phyloP scores from a whole-genome alignment of 2,113 vertebrate species.

The human (Homo sapiens) region DNA sequence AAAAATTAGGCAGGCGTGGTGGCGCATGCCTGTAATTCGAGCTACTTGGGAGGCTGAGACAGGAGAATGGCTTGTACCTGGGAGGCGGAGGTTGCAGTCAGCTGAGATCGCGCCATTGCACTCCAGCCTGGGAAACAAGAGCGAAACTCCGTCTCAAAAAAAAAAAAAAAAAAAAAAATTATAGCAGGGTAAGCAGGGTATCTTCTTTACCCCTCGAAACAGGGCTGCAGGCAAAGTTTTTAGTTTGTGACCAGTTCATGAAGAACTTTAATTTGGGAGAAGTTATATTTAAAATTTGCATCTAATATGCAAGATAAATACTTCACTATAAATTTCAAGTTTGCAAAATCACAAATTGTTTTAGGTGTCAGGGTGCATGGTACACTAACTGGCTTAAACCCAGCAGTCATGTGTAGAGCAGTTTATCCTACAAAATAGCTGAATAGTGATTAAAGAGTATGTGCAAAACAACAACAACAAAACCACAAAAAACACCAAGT shows the following conservation, averaged over 20 bases:
- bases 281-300: neutral
- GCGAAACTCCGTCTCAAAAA: too few species aligned
- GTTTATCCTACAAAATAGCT: neutral
- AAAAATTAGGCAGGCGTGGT: too few species aligned
- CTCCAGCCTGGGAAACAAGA: too few species aligned
- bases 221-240: neutral
- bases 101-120: too few species aligned
- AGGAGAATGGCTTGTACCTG: too few species aligned
- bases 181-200: neutral
- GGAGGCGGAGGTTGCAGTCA: too few species aligned
- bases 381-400: neutral
- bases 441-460: neutral
- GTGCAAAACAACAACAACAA: neutral
- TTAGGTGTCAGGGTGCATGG: neutral
- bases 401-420: neutral
- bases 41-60: too few species aligned
- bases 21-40: too few species aligned
- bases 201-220: neutral
- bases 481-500: neutral
- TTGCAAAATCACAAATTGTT: neutral
- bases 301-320: neutral
- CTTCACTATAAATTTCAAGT: neutral
- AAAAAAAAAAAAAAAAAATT: neutral
- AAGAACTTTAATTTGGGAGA: slow-evolving; percentile 4
- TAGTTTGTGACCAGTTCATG: neutral